Evolutionary conservation across 2,113 vertebrate species (phyloP), one percentile per base, ranked within the genome.

Genomic region (Nycticorax nycticorax): DNA sequence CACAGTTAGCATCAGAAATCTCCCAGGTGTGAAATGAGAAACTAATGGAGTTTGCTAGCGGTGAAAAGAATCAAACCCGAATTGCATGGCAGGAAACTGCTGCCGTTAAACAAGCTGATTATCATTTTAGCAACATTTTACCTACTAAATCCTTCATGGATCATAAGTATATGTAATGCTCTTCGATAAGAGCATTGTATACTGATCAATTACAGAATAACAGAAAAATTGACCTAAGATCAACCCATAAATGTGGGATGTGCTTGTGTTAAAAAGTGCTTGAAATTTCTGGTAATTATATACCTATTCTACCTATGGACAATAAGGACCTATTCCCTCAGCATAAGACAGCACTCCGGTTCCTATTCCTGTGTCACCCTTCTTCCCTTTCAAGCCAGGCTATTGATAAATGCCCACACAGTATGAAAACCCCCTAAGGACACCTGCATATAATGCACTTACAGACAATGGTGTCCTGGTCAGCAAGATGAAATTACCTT

Each of bases 401-500:
- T 85, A 56, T 4, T 85, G 81, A 93, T 64, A 96, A 93, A 88
- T 73, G 39, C 56, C 66, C 45, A 60, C 45, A 60, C 53, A 75
- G 39, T 37, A 81, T 2, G 7, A 82, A 95, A 96, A 39, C 1
- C 23, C 93, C 82, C 74, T 50, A 75, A 85, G 89, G 96, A 93
- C 30, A 85, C 69, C 62, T 66, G 69, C 77, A 69, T 45, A 66
- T 48, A 96, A 93, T 53, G 57, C 57, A 75, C 59, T 92, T 91
- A 76, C 10, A 88, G 87, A 89, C 89, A 92, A 75, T 3, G 24
- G 52, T 60, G 47, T 91, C 64, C 72, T 91, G 91, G 85, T 85
- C 91, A 96, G 74, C 66, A 78, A 96, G 96, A 93, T 94, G 79
- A 93, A 89, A 88, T 96, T 96, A 91, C 88, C 84, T 91, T 93